Base-by-base conservation (phyloP, 2,888 invertebrate genomes). In the Thelaira solivaga region DNA sequence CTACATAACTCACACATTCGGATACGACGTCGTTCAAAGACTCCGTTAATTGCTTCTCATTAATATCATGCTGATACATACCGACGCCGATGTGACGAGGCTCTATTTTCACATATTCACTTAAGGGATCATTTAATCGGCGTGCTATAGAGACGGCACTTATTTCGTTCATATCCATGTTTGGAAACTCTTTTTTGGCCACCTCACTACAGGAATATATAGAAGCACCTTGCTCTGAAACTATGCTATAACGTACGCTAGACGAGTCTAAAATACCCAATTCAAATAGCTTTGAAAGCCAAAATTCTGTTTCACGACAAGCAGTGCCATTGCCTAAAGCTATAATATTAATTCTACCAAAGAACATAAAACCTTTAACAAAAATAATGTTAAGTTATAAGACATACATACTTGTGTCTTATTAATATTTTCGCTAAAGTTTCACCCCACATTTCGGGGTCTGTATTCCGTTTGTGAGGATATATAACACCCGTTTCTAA, bases 41-140 rank as follows among this genome's bases (percentile, higher is more conserved):
- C 2, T 92, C 90, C 10, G 92, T 92, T 1, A 98, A 88, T 86
- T 92, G 92, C 83, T 94, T 95, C 80, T 95, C 93, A 7, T 95
- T 93, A 22, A 97, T 91, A 85, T 98, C 97, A 85, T 97, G 97
- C 89, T 98, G 95, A 86, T 98, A 98, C 93, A 97, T 94, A n/a
- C 98, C 98, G 4, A 98, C 94, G 0, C 97, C 97, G 78, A 98
- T 90, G 89, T 97, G 95, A 83, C 95, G 94, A 0, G 97, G 97
- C 78, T 97, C 97, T 10, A 98, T 94, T 90, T 98, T 98, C 0
- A 98, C 96, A 75, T 96, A 91, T 88, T 98, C 98, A 43, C 95
- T 94, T 74, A 98, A 89, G 0, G 98, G 98, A 89, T 98, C 97
- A 86, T 97, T 93, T 0, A 97, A 90, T 84, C 97, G 91, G 84